phyloP scores from a whole-genome alignment of 2,797 vertebrate species.

The Xyrichtys novacula region DNA sequence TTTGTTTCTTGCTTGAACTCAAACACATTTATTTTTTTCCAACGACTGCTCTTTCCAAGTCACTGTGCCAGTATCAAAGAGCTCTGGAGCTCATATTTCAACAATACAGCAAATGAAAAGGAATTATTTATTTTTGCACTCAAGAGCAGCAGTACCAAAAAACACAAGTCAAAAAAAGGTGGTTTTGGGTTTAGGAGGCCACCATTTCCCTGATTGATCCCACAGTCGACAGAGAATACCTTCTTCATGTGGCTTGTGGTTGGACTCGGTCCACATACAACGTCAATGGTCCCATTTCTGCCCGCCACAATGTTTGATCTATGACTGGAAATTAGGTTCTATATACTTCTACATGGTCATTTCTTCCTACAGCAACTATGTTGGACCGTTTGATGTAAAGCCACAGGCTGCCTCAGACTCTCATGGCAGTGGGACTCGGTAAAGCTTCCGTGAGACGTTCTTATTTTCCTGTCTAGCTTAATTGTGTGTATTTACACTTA shows the following conservation, averaged over 20 bases:
- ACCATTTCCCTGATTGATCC: slow-evolving; percentile 22
- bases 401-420: slow-evolving; percentile 6
- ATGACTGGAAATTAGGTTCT: neutral
- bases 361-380: neutral
- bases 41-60: slow-evolving; percentile 21
- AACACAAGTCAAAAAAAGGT: slow-evolving; percentile 17
- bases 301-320: slow-evolving; percentile 33
- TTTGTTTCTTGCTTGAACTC: slow-evolving; percentile 2
- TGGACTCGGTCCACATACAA: slow-evolving; percentile 17
- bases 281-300: slow-evolving; percentile 7
- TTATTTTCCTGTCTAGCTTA: neutral
- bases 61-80: slow-evolving; percentile 3
- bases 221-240: slow-evolving; percentile 16
- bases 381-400: neutral
- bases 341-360: neutral
- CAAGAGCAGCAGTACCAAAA: neutral
- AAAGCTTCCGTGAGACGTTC: slow-evolving; percentile 6
- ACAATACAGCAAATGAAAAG: slow-evolving; percentile 24
- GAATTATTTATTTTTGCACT: slow-evolving; percentile 40
- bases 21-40: neutral
- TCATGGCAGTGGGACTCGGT: slow-evolving; percentile 9
- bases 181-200: slow-evolving; percentile 7
- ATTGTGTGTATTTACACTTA: slow-evolving; percentile 1
- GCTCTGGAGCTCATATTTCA: slow-evolving; percentile 11
- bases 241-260: slow-evolving; percentile 20